These are phyloP conservation scores for Harpagifer antarcticus DNA, from an alignment of 2,797 vertebrate genomes.

Conservation along the genomic window DNA sequence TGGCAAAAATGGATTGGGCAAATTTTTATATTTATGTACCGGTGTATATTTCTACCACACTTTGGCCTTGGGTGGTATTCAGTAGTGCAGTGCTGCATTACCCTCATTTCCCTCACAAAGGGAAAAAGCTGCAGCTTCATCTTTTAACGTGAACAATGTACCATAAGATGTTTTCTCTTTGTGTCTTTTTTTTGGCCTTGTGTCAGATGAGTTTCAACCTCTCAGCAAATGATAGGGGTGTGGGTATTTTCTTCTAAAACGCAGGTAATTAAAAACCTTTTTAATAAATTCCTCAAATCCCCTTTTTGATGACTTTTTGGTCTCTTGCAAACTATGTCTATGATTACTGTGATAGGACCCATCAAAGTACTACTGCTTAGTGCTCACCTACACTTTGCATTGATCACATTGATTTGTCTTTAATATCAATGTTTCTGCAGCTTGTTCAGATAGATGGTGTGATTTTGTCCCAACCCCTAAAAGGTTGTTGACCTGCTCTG, in stretches of 20 bases:
- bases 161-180: conserved; percentile 66
- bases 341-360: conserved; percentile 71
- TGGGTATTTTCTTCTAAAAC: conserved; percentile 69
- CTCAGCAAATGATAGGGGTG: conserved; percentile 64
- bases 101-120: conserved; percentile 54
- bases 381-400: conserved; percentile 56
- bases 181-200: conserved; percentile 42
- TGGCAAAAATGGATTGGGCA: conserved; percentile 72
- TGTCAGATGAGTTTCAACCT: conserved; percentile 73
- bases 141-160: conserved; percentile 85
- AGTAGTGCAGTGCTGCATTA: conserved; percentile 74
- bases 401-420: conserved; percentile 54
- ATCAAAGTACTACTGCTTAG: conserved; percentile 71
- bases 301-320: conserved; percentile 60
- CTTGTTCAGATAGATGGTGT: conserved; percentile 69
- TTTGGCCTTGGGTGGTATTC: conserved; percentile 83
- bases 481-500: conserved; percentile 67
- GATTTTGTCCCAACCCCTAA: conserved; percentile 8
- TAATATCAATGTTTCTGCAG: conserved; percentile 75
- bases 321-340: conserved; percentile 60
- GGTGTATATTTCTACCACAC: conserved; percentile 84
- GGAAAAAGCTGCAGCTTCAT: conserved; percentile 71
- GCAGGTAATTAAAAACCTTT: conserved; percentile 84
- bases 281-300: conserved; percentile 71
- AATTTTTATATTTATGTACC: conserved; percentile 85